Evolutionary conservation across 2,113 vertebrate species (phyloP).

Genomic region (Thalassarche chlororhynchos): DNA sequence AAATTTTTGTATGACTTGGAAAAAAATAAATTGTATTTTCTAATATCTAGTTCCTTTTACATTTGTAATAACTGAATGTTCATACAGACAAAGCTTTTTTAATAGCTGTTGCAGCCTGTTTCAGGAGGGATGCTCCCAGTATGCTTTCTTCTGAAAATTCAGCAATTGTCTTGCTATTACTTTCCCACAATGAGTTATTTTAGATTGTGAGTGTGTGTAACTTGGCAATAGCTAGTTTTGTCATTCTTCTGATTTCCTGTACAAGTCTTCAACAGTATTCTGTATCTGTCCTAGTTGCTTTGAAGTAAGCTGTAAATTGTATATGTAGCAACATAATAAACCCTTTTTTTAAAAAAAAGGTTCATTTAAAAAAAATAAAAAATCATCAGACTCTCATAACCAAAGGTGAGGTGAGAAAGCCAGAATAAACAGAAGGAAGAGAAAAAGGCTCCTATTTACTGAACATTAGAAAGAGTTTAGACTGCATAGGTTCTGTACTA

Average conservation of each 20-base stretch:
- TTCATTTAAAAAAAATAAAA: background rate
- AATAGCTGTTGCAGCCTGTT: background rate
- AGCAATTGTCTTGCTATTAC: background rate
- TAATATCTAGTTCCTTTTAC: background rate
- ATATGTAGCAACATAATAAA: background rate
- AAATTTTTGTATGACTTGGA: background rate
- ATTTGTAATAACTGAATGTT: background rate
- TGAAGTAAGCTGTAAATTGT: background rate
- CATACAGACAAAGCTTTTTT: background rate
- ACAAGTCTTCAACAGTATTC: background rate
- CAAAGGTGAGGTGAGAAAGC: background rate
- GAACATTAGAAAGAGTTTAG: background rate
- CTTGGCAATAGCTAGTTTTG: background rate
- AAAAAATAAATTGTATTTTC: background rate
- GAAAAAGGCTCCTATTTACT: background rate
- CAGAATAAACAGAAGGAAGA: background rate
- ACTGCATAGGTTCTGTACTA: background rate
- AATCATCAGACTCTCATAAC: background rate
- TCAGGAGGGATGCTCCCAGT: background rate
- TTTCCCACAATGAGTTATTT: background rate
- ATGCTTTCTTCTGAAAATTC: background rate
- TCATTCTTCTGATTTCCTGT: background rate
- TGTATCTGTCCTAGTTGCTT: background rate
- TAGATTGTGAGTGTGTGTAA: background rate
- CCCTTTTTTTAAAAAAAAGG: background rate